These are phyloP conservation scores for Porites divaricata DNA, from an alignment of 92 coral and sea anemone genomes.

Conservation along the genomic window DNA sequence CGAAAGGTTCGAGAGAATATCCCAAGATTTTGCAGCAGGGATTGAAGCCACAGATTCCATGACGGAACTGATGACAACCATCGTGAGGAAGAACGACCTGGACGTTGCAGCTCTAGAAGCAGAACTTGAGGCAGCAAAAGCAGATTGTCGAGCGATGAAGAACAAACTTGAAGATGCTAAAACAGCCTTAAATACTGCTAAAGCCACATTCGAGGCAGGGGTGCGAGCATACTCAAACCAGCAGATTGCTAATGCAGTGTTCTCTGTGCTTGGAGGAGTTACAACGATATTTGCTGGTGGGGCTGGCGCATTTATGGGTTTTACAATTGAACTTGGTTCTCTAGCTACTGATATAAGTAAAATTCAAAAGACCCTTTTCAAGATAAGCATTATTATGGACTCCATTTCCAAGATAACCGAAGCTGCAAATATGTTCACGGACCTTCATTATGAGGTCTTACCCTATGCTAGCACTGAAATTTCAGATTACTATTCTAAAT, in stretches of 20 bases:
- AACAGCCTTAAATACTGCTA: slow-evolving; percentile 32
- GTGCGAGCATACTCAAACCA: slow-evolving; percentile 28
- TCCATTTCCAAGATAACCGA: slow-evolving; percentile 35
- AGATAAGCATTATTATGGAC: slow-evolving; percentile 52
- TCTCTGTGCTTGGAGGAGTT: slow-evolving; percentile 50
- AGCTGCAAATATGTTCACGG: slow-evolving; percentile 33
- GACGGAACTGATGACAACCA: slow-evolving; percentile 60
- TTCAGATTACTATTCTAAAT: slow-evolving; percentile 44
- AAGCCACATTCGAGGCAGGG: slow-evolving; percentile 41
- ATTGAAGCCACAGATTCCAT: slow-evolving; percentile 59
- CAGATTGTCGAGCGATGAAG: slow-evolving; percentile 34
- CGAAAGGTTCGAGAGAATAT: slow-evolving; percentile 39
- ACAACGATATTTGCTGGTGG: slow-evolving; percentile 47
- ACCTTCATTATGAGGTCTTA: slow-evolving; percentile 22
- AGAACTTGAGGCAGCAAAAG: slow-evolving; percentile 37
- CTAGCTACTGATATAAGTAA: slow-evolving; percentile 23
- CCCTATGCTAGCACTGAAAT: slow-evolving; percentile 39
- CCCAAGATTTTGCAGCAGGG: slow-evolving; percentile 35
- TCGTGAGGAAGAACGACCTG: slow-evolving; percentile 50
- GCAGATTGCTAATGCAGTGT: slow-evolving; percentile 53
- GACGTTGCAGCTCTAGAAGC: slow-evolving; percentile 40
- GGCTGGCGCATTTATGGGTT: slow-evolving; percentile 29
- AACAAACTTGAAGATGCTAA: slow-evolving; percentile 41
- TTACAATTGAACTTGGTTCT: slow-evolving; percentile 31
- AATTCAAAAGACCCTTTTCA: slow-evolving; percentile 29